Conservation (phyloP, 2,888 invertebrate genomes). For the Stictocephala bisonia region DNA sequence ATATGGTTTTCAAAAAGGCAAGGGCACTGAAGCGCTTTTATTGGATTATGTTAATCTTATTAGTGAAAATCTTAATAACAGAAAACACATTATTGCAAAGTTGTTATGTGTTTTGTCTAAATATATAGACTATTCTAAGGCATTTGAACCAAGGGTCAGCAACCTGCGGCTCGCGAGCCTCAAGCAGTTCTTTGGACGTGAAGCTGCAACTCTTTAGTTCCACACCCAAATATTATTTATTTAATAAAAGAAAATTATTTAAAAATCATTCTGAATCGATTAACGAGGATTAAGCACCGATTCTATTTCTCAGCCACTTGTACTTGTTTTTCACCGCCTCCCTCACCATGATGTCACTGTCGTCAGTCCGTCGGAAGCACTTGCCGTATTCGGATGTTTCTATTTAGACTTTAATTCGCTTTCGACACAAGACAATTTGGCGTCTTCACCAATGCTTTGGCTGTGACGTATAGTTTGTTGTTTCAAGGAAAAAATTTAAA, state of each 20-base stretch:
- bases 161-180: too few relatives aligned
- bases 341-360: background rate
- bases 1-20: too few relatives aligned
- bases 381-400: background rate
- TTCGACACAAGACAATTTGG: slow-evolving; percentile 11
- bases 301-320: slow-evolving; percentile 16
- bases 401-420: background rate
- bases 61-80: too few relatives aligned
- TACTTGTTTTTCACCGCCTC: slow-evolving; percentile 7
- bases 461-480: slow-evolving; percentile 18
- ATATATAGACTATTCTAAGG: too few relatives aligned
- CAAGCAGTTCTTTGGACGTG: slow-evolving; percentile 11
- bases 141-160: too few relatives aligned
- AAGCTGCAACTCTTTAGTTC: slow-evolving; percentile 1
- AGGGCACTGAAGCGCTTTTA: too few relatives aligned
- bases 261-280: slow-evolving; percentile 5
- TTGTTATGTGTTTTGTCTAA: too few relatives aligned
- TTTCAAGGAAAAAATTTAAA: background rate
- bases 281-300: slow-evolving; percentile 6
- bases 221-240: background rate
- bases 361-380: background rate
- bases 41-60: too few relatives aligned
- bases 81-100: too few relatives aligned
- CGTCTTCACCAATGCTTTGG: slow-evolving; percentile 5
- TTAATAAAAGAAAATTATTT: background rate